These are phyloP conservation scores for Graptemys geographica DNA, from an alignment of 2,797 vertebrate species.

Conservation along the genomic window DNA sequence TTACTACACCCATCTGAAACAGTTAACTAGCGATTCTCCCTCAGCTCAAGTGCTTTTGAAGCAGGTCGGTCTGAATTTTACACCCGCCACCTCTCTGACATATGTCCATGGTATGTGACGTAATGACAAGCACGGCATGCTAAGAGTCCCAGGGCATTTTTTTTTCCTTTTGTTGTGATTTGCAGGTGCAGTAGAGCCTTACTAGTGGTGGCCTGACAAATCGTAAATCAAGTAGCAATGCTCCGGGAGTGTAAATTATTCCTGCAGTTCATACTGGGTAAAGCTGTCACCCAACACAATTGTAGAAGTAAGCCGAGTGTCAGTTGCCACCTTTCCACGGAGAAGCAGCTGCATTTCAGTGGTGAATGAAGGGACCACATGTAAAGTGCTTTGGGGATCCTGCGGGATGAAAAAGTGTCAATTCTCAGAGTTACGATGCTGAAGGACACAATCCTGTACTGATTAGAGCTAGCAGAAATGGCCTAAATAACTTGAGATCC, in stretches of 20 bases:
- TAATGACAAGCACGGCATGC: not conserved
- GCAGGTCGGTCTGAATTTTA: not conserved
- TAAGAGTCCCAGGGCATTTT: not conserved
- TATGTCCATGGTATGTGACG: not conserved
- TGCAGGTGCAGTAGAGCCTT: not conserved
- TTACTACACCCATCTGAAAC: not conserved
- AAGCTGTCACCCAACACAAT: not conserved
- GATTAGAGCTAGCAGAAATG: not conserved
- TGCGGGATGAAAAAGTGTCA: not conserved
- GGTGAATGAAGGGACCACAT: not conserved
- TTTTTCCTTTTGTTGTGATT: not conserved
- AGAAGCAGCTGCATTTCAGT: not conserved
- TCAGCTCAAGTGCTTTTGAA: not conserved
- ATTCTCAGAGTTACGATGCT: slow-evolving; percentile 13
- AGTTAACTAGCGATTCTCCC: not conserved
- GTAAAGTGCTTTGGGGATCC: not conserved
- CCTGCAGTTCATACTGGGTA: not conserved
- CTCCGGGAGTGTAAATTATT: slow-evolving; percentile 16
- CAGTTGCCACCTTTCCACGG: not conserved
- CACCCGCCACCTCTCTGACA: not conserved
- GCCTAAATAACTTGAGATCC: not conserved
- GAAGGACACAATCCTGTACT: not conserved
- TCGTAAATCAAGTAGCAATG: not conserved
- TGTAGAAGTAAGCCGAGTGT: not conserved
- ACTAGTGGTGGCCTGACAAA: not conserved